phyloP scores from a whole-genome alignment of 2,888 invertebrate genomes.

The Cryptosula pallasiana region DNA sequence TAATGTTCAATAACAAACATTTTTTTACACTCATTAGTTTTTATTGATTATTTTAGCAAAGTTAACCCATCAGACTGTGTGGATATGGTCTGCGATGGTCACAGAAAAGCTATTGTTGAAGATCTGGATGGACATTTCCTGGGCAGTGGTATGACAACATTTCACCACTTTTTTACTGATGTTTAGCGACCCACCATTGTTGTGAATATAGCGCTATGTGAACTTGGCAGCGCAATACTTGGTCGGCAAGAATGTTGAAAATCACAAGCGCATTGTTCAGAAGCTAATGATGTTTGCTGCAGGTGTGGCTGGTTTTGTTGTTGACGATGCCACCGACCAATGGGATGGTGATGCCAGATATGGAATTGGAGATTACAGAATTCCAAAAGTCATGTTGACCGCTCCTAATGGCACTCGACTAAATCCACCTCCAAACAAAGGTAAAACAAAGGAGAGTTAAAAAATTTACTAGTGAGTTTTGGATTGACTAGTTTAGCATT shows the following conservation, averaged over 20 bases:
- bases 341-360: conserved; percentile 39
- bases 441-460: too few species aligned
- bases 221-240: too few species aligned
- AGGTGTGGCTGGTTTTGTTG: conserved; percentile 31
- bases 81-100: conserved; percentile 51
- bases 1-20: not conserved
- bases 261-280: too few species aligned
- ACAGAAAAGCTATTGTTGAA: conserved; percentile 42
- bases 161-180: too few species aligned
- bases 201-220: too few species aligned
- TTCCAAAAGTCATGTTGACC: conserved; percentile 42
- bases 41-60: not conserved
- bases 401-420: conserved; percentile 33
- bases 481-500: too few species aligned
- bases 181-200: too few species aligned
- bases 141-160: conserved; percentile 15
- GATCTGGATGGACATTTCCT: conserved; percentile 32
- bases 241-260: too few species aligned
- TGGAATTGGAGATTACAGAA: conserved; percentile 48
- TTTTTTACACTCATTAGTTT: not conserved
- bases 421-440: conserved; percentile 38
- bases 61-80: conserved; percentile 48
- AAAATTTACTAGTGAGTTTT: too few species aligned
- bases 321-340: conserved; percentile 44
- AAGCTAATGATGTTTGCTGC: not conserved